Percentiles rank a stretch among this genome's conserved stretches.
These are phyloP conservation scores for Malurus melanocephalus DNA, from an alignment of 2,113 vertebrate genomes.

Conservation along the genomic window DNA sequence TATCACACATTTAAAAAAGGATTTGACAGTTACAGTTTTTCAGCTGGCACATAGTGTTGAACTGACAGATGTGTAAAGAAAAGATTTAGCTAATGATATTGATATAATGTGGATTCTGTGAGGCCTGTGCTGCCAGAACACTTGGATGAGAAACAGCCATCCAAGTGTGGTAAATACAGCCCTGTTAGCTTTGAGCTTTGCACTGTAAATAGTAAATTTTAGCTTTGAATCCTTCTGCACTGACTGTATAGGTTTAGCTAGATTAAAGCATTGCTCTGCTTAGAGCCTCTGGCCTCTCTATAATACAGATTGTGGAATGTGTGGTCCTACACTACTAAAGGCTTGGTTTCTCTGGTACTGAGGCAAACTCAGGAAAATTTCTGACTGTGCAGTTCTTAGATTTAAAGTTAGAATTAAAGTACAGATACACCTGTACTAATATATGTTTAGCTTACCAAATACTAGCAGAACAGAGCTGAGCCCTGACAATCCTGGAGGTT, in stretches of 20 bases:
- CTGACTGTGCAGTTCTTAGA: not conserved
- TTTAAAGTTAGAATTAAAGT: not conserved
- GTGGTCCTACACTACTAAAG: not conserved
- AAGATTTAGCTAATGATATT: constrained; percentile 30
- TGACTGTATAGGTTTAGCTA: not conserved
- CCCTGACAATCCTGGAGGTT: not conserved
- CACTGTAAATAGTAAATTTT: not conserved
- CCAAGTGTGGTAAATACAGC: not conserved
- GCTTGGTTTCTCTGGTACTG: not conserved
- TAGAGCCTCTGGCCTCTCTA: not conserved
- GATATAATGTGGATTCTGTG: not conserved
- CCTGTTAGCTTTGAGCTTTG: not conserved
- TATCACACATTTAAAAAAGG: constrained; percentile 41
- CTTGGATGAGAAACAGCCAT: not conserved
- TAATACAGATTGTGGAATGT: not conserved
- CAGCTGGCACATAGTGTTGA: not conserved
- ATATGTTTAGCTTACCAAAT: not conserved
- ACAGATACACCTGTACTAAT: not conserved
- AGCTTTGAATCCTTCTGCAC: not conserved
- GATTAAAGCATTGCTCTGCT: not conserved
- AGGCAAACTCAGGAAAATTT: not conserved
- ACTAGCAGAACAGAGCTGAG: not conserved
- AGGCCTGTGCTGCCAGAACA: not conserved
- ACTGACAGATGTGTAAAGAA: constrained; percentile 42
- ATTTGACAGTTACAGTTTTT: constrained; percentile 20